Conservation (phyloP, 2,797 vertebrate species). For the Danio kyathit region DNA sequence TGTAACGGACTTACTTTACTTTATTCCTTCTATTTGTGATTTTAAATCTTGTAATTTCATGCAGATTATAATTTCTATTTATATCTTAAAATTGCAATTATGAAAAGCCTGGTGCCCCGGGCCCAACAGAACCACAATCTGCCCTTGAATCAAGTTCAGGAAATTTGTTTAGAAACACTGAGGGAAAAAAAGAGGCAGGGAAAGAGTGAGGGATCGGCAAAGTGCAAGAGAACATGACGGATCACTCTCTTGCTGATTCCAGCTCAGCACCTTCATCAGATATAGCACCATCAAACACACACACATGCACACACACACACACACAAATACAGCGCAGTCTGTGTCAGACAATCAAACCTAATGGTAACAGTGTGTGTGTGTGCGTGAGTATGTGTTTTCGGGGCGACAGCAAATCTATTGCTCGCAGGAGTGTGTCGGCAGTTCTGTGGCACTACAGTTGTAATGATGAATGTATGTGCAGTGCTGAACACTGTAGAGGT, state of each 20-base stretch:
- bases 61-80: not conserved
- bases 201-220: constrained; percentile 14
- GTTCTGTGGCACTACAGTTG: not conserved
- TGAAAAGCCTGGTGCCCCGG: not conserved
- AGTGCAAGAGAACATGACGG: constrained; percentile 26
- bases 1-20: no score
- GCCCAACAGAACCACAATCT: not conserved
- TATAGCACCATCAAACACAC: constrained; percentile 1
- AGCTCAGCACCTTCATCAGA: constrained; percentile 26
- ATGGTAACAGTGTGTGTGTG: constrained; percentile 11
- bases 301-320: constrained; percentile 4
- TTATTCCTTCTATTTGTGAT: not conserved
- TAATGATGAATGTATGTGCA: constrained; percentile 40
- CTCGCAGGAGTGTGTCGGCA: constrained; percentile 32
- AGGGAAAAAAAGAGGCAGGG: constrained; percentile 26
- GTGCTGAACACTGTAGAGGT: constrained; percentile 10
- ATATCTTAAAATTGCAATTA: not conserved
- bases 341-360: constrained; percentile 60
- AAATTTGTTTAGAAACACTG: constrained; percentile 11
- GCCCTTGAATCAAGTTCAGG: constrained; percentile 12
- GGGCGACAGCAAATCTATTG: constrained; percentile 43
- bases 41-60: not conserved
- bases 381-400: not conserved
- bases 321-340: constrained; percentile 39
- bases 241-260: constrained; percentile 58